Percentiles rank a stretch among this genome's conserved stretches.
Conservation (phyloP, 2,797 vertebrate genomes). For the Thunnus albacares region DNA sequence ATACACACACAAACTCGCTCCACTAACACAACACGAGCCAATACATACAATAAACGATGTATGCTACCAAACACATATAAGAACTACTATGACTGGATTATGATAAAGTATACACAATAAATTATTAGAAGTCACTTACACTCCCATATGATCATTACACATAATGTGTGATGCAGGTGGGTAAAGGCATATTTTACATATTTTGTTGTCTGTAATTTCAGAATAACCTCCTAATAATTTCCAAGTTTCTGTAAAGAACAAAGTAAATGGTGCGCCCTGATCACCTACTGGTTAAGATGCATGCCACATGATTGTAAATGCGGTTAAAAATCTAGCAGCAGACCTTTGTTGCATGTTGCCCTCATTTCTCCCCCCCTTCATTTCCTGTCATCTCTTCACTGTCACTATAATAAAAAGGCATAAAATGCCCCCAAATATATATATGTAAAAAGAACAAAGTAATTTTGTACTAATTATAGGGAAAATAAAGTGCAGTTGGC, state of each 20-base stretch:
- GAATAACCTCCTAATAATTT: neutral
- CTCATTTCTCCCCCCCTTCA: too few relatives aligned
- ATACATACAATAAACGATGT: neutral
- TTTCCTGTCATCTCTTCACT: too few relatives aligned
- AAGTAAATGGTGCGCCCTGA: too few relatives aligned
- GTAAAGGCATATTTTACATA: neutral
- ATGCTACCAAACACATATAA: neutral
- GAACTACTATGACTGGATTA: neutral
- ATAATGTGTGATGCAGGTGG: neutral
- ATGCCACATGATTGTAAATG: too few relatives aligned
- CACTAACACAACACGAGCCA: slow-evolving; percentile 17
- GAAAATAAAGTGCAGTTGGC: neutral
- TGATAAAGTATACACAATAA: neutral
- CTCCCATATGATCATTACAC: neutral
- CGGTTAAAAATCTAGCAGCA: too few relatives aligned
- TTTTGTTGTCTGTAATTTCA: neutral
- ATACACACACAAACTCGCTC: slow-evolving; percentile 5
- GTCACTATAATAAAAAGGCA: too few relatives aligned
- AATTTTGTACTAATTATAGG: neutral
- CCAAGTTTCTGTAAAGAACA: too few relatives aligned
- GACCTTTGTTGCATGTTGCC: too few relatives aligned
- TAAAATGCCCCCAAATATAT: too few relatives aligned
- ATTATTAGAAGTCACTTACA: neutral
- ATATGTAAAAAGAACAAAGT: too few relatives aligned
- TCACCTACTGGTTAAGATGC: too few relatives aligned